A percentile compares a stretch with the other conserved stretches of the same genome.
These are phyloP conservation scores for Rhyzopertha dominica DNA, from an alignment of 1,140 invertebrate genomes.

Conservation along the genomic window DNA sequence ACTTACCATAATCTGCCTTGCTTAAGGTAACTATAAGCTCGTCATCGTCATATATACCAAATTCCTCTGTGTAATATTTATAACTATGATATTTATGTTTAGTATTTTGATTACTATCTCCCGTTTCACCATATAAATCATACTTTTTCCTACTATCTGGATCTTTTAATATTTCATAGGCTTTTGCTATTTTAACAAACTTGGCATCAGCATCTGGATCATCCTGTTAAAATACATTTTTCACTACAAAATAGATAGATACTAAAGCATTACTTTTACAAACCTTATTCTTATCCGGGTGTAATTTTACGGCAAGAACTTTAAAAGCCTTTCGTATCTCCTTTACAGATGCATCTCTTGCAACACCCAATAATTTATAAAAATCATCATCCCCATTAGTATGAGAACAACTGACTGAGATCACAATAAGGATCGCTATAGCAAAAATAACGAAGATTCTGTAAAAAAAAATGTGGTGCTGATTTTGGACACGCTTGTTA, in stretches of 20 bases:
- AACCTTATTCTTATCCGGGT: slow-evolving; percentile 84
- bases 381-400: slow-evolving; percentile 31
- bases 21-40: slow-evolving; percentile 72
- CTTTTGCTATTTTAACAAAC: slow-evolving; percentile 72
- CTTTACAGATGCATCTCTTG: slow-evolving; percentile 62
- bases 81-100: slow-evolving; percentile 69
- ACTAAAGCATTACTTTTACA: slow-evolving; percentile 28
- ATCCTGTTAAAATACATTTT: slow-evolving; percentile 48
- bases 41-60: slow-evolving; percentile 87
- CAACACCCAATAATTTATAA: slow-evolving; percentile 68
- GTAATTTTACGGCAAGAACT: slow-evolving; percentile 69
- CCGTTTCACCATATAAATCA: slow-evolving; percentile 73
- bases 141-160: slow-evolving; percentile 72
- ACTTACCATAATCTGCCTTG: slow-evolving; percentile 70
- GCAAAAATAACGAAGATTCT: no score
- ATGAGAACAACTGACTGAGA: no score
- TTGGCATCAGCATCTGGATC: slow-evolving; percentile 67
- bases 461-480: no score
- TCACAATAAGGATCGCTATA: no score
- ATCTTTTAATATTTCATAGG: slow-evolving; percentile 83
- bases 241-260: slow-evolving; percentile 20
- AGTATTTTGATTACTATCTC: slow-evolving; percentile 52
- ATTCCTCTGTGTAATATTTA: slow-evolving; percentile 78
- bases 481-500: no score
- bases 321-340: slow-evolving; percentile 81